Percentiles rank a stretch among this genome's conserved stretches.
Conservation (phyloP, 2,113 vertebrate species). For the Kryptolebias marmoratus region DNA sequence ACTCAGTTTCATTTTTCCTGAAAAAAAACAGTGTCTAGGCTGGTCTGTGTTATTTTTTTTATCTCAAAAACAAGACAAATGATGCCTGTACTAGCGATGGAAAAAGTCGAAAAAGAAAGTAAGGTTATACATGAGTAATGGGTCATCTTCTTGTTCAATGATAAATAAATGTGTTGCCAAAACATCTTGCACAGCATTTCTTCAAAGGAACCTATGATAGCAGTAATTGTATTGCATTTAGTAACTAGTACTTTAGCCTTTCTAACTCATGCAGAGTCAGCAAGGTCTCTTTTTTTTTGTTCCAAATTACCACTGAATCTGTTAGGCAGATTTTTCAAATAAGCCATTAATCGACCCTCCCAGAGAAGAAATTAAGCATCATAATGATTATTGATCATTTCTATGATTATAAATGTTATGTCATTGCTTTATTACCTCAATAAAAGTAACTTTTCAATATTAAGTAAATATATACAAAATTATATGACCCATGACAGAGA, state of each 20-base stretch:
- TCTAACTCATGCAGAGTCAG: neutral
- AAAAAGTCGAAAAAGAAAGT: neutral
- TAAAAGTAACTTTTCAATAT: neutral
- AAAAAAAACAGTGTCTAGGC: neutral
- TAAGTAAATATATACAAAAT: neutral
- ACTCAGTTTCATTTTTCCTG: neutral
- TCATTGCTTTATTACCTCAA: neutral
- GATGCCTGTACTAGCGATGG: no score
- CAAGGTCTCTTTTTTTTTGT: neutral
- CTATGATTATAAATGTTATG: neutral
- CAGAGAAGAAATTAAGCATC: slow-evolving; percentile 12
- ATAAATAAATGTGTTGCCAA: neutral
- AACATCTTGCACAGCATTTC: neutral
- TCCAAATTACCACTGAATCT: neutral
- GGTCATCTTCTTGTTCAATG: neutral
- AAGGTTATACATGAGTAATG: neutral
- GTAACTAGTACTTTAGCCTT: neutral
- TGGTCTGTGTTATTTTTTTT: neutral
- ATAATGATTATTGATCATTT: neutral
- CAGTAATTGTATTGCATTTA: neutral
- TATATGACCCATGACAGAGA: neutral
- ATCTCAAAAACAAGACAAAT: neutral
- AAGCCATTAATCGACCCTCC: neutral
- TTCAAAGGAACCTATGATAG: neutral
- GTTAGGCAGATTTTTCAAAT: neutral